Conservation (phyloP, 2,113 vertebrate genomes). For the Pangasianodon hypophthalmus region DNA sequence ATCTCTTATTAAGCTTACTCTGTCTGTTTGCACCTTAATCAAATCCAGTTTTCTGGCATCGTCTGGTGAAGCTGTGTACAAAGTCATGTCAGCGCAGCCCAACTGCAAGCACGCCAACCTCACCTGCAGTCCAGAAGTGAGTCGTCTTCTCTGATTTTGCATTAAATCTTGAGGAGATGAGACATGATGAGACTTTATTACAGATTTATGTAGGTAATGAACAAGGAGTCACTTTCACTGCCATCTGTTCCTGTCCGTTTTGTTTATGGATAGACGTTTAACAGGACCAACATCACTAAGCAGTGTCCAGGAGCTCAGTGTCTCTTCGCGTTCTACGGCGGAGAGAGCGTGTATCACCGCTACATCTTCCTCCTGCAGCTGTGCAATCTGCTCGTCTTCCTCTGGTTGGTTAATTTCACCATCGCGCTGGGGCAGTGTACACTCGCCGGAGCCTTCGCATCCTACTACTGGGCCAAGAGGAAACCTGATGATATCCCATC, state of each 20-base stretch:
- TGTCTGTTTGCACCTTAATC: constrained; percentile 20
- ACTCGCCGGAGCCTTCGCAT: constrained; percentile 87
- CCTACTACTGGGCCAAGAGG: constrained; percentile 88
- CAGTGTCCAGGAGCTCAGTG: constrained; percentile 82
- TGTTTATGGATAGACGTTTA: constrained; percentile 77
- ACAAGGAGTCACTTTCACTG: not conserved
- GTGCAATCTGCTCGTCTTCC: constrained; percentile 85
- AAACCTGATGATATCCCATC: constrained; percentile 86
- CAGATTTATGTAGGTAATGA: not conserved
- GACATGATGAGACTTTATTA: not conserved
- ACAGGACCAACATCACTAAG: constrained; percentile 75
- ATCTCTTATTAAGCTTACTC: constrained; percentile 26
- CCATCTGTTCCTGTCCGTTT: not conserved
- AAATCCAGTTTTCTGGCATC: constrained; percentile 83
- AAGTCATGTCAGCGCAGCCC: constrained; percentile 78
- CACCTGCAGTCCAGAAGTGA: constrained; percentile 84
- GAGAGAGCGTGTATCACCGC: constrained; percentile 81
- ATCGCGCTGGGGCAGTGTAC: constrained; percentile 88
- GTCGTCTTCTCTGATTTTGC: constrained; percentile 37
- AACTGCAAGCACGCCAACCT: constrained; percentile 79
- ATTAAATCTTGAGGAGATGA: not conserved
- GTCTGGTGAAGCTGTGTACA: constrained; percentile 85
- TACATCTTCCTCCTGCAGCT: constrained; percentile 84
- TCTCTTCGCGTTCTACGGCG: constrained; percentile 87
- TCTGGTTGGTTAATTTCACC: constrained; percentile 91